Base-by-base conservation (phyloP, 1,140 invertebrate species). In the Drosophila bifasciata region DNA sequence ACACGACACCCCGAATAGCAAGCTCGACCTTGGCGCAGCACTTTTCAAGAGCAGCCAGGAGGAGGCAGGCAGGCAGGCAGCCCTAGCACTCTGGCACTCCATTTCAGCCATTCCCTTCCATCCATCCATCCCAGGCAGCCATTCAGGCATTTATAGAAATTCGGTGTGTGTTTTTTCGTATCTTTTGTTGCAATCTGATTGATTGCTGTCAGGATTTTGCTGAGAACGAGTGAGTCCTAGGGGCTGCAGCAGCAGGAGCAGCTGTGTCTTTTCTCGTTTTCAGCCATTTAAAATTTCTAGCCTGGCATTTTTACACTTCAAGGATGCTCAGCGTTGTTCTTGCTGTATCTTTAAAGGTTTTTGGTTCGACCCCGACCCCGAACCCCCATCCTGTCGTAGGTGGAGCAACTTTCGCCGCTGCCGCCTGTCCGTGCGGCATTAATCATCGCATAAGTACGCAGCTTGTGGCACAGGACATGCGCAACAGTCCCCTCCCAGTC, bases 161-260 rank as follows among this genome's bases (percentile, higher is more conserved):
- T 49, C 41, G 63, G 1, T 21, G 19, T 21, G 1, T 55, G 60
- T 41, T 56, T 56, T 46, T 57, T 55, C 55, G 48, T 81, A 83
- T 86, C 81, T 86, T 52, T 88, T 86, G 81, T 88, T 86, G 75
- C 77, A 70, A 86, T 86, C 81, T 86, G 81, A 86, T 86, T 86
- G 81, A 86, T 86, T 88, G 81, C 81, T 88, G 81, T 86, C 81
- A 86, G 67, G 67, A 58, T 48, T 48, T 56, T 43, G 73, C 51
- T 77, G 79, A 61, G 46, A 74, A 79, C 57, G 56, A 56, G 58
- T 52, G 56, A 52, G 58, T 63, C 36, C 45, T 50, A 73, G 70
- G 70, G 70, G 59, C 69, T 73, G 70, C 32, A 46, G 32, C 51
- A 17, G 8, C 19, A 9, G 25, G 11, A 50, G 69, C 70, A 73